These are phyloP conservation scores for Eolophus roseicapilla DNA, from an alignment of 2,113 vertebrate genomes.

Conservation along the genomic window DNA sequence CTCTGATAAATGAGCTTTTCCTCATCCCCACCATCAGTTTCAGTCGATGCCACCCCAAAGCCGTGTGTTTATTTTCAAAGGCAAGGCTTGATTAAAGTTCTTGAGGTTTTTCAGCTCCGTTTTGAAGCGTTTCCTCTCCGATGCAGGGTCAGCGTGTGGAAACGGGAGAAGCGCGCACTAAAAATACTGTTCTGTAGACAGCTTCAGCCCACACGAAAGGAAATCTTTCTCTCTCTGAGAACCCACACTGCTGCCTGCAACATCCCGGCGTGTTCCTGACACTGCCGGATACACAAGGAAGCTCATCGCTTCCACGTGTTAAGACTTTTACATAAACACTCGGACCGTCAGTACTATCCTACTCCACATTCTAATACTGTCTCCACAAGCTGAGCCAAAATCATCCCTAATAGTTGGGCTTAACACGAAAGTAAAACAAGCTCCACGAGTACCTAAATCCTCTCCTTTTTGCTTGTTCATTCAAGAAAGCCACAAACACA, in stretches of 20 bases:
- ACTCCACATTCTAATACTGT: not conserved
- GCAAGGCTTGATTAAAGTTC: constrained; percentile 47
- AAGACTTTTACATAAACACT: constrained; percentile 11
- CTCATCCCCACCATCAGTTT: constrained; percentile 24
- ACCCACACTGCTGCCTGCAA: not conserved
- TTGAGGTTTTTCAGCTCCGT: constrained; percentile 9
- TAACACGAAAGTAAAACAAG: not conserved
- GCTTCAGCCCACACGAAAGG: constrained; percentile 54
- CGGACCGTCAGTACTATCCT: not conserved
- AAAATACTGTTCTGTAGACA: constrained; percentile 53
- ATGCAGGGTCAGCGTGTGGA: constrained; percentile 39
- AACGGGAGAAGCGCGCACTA: constrained; percentile 25
- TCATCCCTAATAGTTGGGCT: not conserved
- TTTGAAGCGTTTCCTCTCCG: constrained; percentile 32
- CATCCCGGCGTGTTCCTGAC: not conserved
- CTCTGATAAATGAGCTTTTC: constrained; percentile 26
- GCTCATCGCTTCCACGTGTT: constrained; percentile 34
- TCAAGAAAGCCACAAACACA: constrained; percentile 48
- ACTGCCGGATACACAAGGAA: not conserved
- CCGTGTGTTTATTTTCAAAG: constrained; percentile 50
- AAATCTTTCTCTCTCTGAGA: constrained; percentile 37
- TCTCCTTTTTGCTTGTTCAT: constrained; percentile 24
- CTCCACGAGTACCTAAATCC: not conserved
- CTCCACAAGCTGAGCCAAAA: not conserved
- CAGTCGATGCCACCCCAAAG: constrained; percentile 19